Percentiles rank a stretch among this genome's conserved stretches.
These are phyloP conservation scores for Eupithecia exiguata DNA, from an alignment of 2,888 invertebrate species.

Conservation along the genomic window DNA sequence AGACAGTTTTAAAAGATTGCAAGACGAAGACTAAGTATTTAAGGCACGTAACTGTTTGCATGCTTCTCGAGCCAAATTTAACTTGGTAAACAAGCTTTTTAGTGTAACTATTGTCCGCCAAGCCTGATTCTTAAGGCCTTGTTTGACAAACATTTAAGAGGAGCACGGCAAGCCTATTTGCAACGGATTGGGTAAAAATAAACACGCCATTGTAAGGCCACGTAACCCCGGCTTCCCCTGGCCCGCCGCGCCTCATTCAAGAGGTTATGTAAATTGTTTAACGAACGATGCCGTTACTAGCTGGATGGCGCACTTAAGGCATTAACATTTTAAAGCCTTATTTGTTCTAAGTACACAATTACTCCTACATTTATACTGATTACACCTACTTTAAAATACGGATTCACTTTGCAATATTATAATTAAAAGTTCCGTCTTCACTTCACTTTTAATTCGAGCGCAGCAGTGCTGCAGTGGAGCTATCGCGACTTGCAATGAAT, in stretches of 20 bases:
- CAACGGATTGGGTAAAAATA: slow-evolving; percentile 45
- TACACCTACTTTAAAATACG: slow-evolving; percentile 50
- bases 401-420: slow-evolving; percentile 62
- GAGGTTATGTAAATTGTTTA: slow-evolving; percentile 77
- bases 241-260: slow-evolving; percentile 46
- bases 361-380: slow-evolving; percentile 74
- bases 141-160: slow-evolving; percentile 44
- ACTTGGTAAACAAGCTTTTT: slow-evolving; percentile 34
- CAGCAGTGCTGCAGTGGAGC: slow-evolving; percentile 28
- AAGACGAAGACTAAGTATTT: slow-evolving; percentile 3
- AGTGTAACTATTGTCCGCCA: slow-evolving; percentile 39
- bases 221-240: slow-evolving; percentile 33
- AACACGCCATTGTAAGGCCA: slow-evolving; percentile 43
- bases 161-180: slow-evolving; percentile 41
- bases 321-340: slow-evolving; percentile 77
- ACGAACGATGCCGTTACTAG: slow-evolving; percentile 66
- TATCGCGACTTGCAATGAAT: slow-evolving; percentile 26
- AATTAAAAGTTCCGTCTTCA: slow-evolving; percentile 56
- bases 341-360: slow-evolving; percentile 77
- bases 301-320: slow-evolving; percentile 71
- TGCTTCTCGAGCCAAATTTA: slow-evolving; percentile 21
- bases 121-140: slow-evolving; percentile 40
- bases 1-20: slow-evolving; percentile 6
- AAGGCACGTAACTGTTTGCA: slow-evolving; percentile 21
- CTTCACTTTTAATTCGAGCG: slow-evolving; percentile 29